Conservation (phyloP, 2,888 invertebrate species). For the Netelia melanura region DNA sequence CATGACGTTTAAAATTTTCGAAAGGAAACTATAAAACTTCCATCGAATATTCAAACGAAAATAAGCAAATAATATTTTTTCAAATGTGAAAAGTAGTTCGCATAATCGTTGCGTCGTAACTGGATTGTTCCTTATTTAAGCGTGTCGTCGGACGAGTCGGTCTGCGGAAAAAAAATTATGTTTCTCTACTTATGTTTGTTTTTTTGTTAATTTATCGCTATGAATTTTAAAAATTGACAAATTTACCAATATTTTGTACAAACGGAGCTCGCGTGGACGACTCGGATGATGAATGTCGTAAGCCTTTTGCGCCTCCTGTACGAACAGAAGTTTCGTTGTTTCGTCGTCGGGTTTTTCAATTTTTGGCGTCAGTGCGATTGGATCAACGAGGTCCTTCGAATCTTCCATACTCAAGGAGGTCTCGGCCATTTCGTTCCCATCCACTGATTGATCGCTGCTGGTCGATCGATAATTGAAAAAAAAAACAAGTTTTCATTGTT, state of each 20-base stretch:
- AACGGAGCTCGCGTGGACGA: constrained; percentile 68
- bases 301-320: constrained; percentile 65
- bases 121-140: constrained; percentile 51
- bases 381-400: constrained; percentile 47
- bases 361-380: constrained; percentile 30
- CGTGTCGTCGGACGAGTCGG: constrained; percentile 45
- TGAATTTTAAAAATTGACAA: background rate
- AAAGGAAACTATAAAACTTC: constrained; percentile 4
- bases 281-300: constrained; percentile 64
- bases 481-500: background rate
- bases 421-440: constrained; percentile 48
- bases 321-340: constrained; percentile 69
- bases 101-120: constrained; percentile 32
- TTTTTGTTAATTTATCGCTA: constrained; percentile 1
- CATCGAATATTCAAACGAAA: constrained; percentile 12
- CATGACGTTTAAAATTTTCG: background rate
- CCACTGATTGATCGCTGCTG: constrained; percentile 60
- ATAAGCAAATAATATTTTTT: background rate
- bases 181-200: background rate
- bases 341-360: constrained; percentile 41
- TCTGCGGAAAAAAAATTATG: constrained; percentile 27
- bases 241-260: constrained; percentile 76
- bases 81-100: constrained; percentile 13
- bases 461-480: background rate
- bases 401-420: constrained; percentile 54